Evolutionary conservation across 2,888 invertebrate species (phyloP), one percentile per base, ranked within the genome.

Genomic region (Hirtodrosophila alboralis): DNA sequence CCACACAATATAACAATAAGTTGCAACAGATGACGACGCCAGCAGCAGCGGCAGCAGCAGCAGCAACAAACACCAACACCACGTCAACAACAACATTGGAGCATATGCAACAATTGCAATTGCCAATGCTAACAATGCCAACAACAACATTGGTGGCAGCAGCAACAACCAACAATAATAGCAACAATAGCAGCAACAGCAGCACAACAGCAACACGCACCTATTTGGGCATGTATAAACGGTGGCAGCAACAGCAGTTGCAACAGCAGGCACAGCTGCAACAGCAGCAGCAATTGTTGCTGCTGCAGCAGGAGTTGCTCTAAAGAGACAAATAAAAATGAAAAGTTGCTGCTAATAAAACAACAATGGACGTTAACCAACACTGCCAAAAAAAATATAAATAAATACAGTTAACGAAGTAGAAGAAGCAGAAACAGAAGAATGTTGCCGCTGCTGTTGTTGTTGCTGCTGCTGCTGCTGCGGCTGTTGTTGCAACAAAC

Each of bases 171-270:
- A 38, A 38, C 41, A 30, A 16, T 49, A 58, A 40, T 28, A 38
- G 40, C 41, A 30, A 16, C 53, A 30, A 33, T 12, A 37, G 30
- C 23, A 53, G 26, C 23, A 57, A 34, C 27, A 61, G 40, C 43
- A 47, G 41, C 13, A 27, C 52, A 36, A 34, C 60, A 36, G 49
- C 72, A 34, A 54, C 84, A 23, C 68, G 59, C 57, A 64, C 73
- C 44, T 75, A 84, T 56, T 53, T 81, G 61, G 72, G 78, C 48
- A 68, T 86, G 71, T 76, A 81, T 53, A 73, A 86, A 70, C 83
- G 84, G 54, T 67, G 83, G 80, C 86, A 83, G 59, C 86, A 84
- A 57, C 79, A 86, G 31, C 77, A 81, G 52, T 58, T 84, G 67
- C 83, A 84, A 33, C 79, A 79, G 54, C 77, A 84, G 49, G 80